Evolutionary conservation across 1,140 invertebrate species (phyloP), one percentile per base, ranked within the genome.

Genomic region (Phthorimaea operculella): DNA sequence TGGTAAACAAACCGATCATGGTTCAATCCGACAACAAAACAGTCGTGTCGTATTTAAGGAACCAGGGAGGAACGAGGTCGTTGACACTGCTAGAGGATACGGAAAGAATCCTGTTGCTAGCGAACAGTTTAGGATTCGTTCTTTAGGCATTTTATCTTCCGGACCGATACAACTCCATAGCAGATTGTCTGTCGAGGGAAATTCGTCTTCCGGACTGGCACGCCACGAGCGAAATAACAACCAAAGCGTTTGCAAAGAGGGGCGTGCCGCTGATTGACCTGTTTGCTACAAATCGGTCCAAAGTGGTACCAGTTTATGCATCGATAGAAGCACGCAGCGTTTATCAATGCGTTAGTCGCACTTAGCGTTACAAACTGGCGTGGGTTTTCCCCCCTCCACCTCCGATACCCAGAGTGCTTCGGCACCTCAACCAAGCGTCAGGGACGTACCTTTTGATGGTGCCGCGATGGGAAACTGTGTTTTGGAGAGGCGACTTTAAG

Each of bases 181-280:
- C 60, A n/a, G 53, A 75, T 51, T 33, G 65, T 8, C 54, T 71
- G 14, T 75, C 68, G 52, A 15, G 48, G 5, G 3, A 1, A 59
- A 53, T 15, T 36, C 5, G 3, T 1, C 60, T 63, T 1, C 61
- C 68, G 34, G 69, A 74, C 17, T 72, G 68, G 67, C 68, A 72
- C 33, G 50, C 70, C 0, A 39, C 61, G 18, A 52, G 59, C 36
- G 11, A 15, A 16, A 55, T 61, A n/a, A 70, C 60, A 44, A 21
- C 54, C 4, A 28, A 11, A 33, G 63, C 69, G 6, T 72, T 71
- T 55, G 17, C 34, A 10, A 54, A 21, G 33, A 69, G 63, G 67
- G 70, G 68, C n/a, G 28, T 33, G 8, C 57, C 52, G 2, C 9
- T 50, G 33, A 44, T 54, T 18, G 57, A 59, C 33, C 49, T 59